Percentiles rank a stretch among this genome's conserved stretches.
These are phyloP conservation scores for Aplocera efformata DNA, from an alignment of 2,888 invertebrate genomes.

Conservation along the genomic window DNA sequence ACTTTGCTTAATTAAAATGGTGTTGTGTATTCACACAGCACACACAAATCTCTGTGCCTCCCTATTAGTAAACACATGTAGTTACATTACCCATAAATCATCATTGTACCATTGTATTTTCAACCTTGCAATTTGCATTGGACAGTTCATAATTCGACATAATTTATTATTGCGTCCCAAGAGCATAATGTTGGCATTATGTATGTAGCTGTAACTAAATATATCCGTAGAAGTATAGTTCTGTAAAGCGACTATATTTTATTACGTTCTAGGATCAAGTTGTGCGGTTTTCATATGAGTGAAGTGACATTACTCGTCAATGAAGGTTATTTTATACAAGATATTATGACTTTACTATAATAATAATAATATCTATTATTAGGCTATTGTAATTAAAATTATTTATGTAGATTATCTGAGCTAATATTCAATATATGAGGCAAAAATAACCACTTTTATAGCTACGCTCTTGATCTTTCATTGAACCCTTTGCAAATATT, in stretches of 20 bases:
- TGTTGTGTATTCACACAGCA: no score
- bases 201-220: no score
- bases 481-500: no score
- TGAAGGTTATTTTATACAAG: conserved; percentile 3
- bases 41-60: neutral
- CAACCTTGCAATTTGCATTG: conserved; percentile 6
- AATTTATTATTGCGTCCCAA: no score
- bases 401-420: no score
- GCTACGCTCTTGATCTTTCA: no score
- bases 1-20: no score
- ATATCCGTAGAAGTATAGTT: neutral
- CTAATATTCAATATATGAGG: no score
- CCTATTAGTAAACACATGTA: neutral
- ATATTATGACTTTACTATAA: no score
- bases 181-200: no score
- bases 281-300: conserved; percentile 5
- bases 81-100: neutral
- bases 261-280: conserved; percentile 7
- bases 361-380: no score
- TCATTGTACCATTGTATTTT: conserved; percentile 2
- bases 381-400: no score
- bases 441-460: neutral
- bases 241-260: conserved; percentile 4
- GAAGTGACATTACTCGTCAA: neutral
- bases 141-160: conserved; percentile 2